Evolutionary conservation across 2,888 invertebrate species (phyloP).

Genomic region (Lasioglossum lativentre): DNA sequence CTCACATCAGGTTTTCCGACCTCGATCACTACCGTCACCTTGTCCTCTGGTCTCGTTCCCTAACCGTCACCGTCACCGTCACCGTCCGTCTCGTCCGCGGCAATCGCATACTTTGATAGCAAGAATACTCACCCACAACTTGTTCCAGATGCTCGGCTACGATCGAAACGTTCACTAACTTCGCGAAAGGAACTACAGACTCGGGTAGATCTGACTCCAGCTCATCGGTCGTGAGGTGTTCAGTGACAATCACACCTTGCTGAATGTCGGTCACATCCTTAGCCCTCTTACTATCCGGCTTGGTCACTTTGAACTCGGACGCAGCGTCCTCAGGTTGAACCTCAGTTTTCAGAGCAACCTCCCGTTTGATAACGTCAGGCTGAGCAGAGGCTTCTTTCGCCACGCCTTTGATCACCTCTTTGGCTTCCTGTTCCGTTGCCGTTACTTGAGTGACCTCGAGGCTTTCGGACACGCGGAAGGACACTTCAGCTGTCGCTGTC

Average conservation of each 20-base stretch:
- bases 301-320: conserved; percentile 74
- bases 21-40: conserved; percentile 25
- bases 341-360: conserved; percentile 84
- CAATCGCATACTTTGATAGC: conserved; percentile 59
- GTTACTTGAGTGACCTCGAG: conserved; percentile 83
- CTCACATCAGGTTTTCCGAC: neutral
- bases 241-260: conserved; percentile 85
- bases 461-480: conserved; percentile 80
- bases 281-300: conserved; percentile 78
- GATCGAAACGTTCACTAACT: conserved; percentile 83
- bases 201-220: conserved; percentile 84
- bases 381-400: conserved; percentile 85
- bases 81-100: conserved; percentile 53
- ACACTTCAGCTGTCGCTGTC: conserved; percentile 74
- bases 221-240: conserved; percentile 85
- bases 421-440: conserved; percentile 80
- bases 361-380: conserved; percentile 83
- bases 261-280: conserved; percentile 79
- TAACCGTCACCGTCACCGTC: conserved; percentile 42
- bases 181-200: conserved; percentile 83
- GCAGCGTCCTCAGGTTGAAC: conserved; percentile 75
- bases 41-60: conserved; percentile 46
- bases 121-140: conserved; percentile 79
- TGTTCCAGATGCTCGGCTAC: conserved; percentile 80
- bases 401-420: conserved; percentile 82